Evolutionary conservation across 2,888 invertebrate genomes (phyloP).

Genomic region (Drosophila nigricruria): DNA sequence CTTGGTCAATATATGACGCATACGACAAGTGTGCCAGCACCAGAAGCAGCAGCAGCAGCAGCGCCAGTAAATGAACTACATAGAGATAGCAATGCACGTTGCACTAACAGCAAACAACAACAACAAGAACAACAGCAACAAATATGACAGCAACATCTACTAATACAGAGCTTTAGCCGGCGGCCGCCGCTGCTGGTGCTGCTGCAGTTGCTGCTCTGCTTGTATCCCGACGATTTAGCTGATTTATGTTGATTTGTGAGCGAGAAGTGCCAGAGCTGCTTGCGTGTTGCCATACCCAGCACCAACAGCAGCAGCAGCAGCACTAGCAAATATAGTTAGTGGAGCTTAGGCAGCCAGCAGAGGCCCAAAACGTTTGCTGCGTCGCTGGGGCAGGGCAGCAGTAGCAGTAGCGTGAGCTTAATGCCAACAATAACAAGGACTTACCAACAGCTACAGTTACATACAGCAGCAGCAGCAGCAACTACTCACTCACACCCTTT

Average conservation of each 20-base stretch:
- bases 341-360: slow-evolving; percentile 4
- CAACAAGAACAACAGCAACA: slow-evolving; percentile 20
- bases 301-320: slow-evolving; percentile 14
- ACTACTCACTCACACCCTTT: slow-evolving; percentile 6
- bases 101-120: slow-evolving; percentile 9
- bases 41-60: slow-evolving; percentile 7
- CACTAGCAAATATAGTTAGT: slow-evolving; percentile 3
- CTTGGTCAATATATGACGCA: slow-evolving; percentile 51
- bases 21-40: slow-evolving; percentile 54
- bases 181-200: slow-evolving; percentile 26
- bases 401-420: slow-evolving; percentile 60
- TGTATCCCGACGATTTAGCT: slow-evolving; percentile 76
- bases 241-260: slow-evolving; percentile 80
- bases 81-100: slow-evolving; percentile 8
- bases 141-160: slow-evolving; percentile 54
- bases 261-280: slow-evolving; percentile 50
- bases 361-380: slow-evolving; percentile 60
- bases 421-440: slow-evolving; percentile 70
- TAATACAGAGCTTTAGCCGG: slow-evolving; percentile 50
- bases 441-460: slow-evolving; percentile 27
- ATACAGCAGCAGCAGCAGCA: slow-evolving; percentile 5
- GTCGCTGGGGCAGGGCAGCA: slow-evolving; percentile 27
- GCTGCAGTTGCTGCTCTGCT: slow-evolving; percentile 47
- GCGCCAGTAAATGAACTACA: slow-evolving; percentile 35
- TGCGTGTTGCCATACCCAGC: slow-evolving; percentile 24